phyloP scores from a whole-genome alignment of 2,888 invertebrate genomes.

The Girardia tigrina region DNA sequence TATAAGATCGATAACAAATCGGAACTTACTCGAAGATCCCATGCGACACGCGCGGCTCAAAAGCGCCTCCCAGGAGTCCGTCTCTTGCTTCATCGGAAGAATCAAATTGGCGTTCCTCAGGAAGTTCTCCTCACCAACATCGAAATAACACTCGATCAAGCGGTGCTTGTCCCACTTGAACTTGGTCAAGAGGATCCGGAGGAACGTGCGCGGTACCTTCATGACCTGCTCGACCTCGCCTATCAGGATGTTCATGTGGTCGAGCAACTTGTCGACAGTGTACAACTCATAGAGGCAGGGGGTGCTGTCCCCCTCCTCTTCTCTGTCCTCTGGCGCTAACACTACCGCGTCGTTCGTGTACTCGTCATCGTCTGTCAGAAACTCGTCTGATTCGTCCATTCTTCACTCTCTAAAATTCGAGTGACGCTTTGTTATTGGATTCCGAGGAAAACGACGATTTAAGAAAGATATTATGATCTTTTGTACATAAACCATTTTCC shows the following conservation, averaged over 20 bases:
- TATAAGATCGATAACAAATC: too few relatives aligned
- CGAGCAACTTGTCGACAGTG: not conserved
- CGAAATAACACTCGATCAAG: constrained; percentile 28
- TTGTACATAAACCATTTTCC: too few relatives aligned
- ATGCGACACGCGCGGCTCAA: not conserved
- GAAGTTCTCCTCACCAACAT: not conserved
- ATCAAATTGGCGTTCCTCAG: not conserved
- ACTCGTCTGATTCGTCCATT: not conserved
- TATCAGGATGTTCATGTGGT: constrained; percentile 27
- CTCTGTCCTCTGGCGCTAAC: not conserved
- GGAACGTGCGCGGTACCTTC: constrained; percentile 21
- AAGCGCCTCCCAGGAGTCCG: not conserved
- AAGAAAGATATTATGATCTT: too few relatives aligned
- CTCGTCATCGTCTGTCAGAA: not conserved
- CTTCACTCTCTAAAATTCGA: too few relatives aligned
- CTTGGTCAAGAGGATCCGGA: not conserved
- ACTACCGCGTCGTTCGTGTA: not conserved
- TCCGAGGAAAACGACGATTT: too few relatives aligned
- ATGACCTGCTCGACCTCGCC: constrained; percentile 24
- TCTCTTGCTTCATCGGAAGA: not conserved
- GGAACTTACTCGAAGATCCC: not conserved
- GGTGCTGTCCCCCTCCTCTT: not conserved
- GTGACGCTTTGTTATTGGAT: too few relatives aligned
- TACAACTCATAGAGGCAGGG: not conserved
- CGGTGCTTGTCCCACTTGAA: constrained; percentile 26